Conservation (phyloP, 2,113 vertebrate genomes). For the Petroica traversi region DNA sequence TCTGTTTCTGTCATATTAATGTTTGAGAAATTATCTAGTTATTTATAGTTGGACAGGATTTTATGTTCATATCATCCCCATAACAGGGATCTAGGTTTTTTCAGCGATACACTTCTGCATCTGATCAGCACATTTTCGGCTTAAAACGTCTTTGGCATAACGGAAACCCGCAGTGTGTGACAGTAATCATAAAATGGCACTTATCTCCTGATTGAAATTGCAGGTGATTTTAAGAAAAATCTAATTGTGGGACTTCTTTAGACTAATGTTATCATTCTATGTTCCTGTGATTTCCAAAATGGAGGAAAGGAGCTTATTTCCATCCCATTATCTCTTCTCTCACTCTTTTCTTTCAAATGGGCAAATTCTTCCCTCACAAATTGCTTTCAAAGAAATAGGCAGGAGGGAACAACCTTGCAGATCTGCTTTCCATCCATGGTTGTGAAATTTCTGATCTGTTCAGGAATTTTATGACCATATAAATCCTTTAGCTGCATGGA, state of each 20-base stretch:
- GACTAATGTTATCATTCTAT: not conserved
- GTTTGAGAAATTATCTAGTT: not conserved
- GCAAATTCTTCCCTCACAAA: not conserved
- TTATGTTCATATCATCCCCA: not conserved
- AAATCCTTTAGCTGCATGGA: not conserved
- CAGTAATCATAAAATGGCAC: not conserved
- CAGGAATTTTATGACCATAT: not conserved
- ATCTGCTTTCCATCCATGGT: not conserved
- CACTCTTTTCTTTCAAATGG: not conserved
- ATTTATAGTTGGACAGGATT: not conserved
- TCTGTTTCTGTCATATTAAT: not conserved
- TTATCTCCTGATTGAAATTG: not conserved
- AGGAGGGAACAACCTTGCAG: rapidly evolving
- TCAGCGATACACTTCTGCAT: not conserved
- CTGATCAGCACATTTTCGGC: not conserved
- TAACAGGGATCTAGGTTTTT: not conserved
- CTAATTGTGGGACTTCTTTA: not conserved
- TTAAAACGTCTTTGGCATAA: not conserved
- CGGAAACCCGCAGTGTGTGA: not conserved
- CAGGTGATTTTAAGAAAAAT: not conserved
- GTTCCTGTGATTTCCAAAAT: not conserved
- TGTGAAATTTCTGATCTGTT: not conserved
- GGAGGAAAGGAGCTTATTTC: not conserved
- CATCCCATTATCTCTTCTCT: not conserved
- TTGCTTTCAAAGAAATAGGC: not conserved